Base-by-base conservation (phyloP, 2,113 vertebrate species). In the Craseonycteris thonglongyai region DNA sequence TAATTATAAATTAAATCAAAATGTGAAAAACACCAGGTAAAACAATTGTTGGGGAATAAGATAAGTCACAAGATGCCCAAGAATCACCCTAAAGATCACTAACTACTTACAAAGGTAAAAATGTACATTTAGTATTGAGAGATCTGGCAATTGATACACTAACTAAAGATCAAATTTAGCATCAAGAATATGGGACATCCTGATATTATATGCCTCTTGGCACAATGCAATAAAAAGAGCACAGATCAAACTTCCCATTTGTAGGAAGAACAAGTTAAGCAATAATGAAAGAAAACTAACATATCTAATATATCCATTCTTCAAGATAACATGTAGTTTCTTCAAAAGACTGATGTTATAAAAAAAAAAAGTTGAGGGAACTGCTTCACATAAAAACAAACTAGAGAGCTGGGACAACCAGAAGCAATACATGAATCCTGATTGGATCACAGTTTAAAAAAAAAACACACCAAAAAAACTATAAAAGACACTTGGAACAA, bases 61-160 rank as follows among this genome's bases (percentile, higher is more conserved):
- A 90, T 59, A 75, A 75, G 35, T 90, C 88, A 81, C 54, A 91
- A 85, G 66, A 93, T 96, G 47, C 66, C 76, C 92, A 95, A 93
- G 22, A 72, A 92, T 93, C 47, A 68, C 47, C 54, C 45, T 94
- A 66, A 93, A 75, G 72, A 92, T 90, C 65, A 58, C 7, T 93
- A 65, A 63, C 54, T 89, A 91, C 78, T 65, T 75, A 80, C 15
- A 75, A 95, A 88, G 15, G 42, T n/a, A 33, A 90, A 83, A 76
- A 65, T 90, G 3, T 75, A 68, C 18, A 22, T 56, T 94, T 90
- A 88, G 38, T 35, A 24, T 51, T 88, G 66, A 88, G 26, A 40
- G 42, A 92, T 9, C 47, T 90, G 86, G 66, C 66, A 92, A 90
- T 26, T 63, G 65, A 83, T n/a, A 87, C 45, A 38, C 95, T 90